Conservation (phyloP, 2,113 vertebrate species). For the Actenoides hombroni region DNA sequence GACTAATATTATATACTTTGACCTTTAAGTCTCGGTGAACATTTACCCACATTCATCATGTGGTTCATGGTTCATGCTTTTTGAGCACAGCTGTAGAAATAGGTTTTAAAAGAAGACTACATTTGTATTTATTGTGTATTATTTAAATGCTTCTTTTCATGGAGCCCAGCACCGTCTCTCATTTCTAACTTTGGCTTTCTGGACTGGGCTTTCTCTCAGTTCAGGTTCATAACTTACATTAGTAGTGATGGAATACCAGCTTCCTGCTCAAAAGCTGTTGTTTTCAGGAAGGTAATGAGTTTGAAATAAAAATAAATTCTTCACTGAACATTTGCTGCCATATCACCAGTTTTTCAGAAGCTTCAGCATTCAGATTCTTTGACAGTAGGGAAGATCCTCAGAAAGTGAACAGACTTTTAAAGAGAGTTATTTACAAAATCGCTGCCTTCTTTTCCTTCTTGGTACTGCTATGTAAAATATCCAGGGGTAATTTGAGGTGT, state of each 20-base stretch:
- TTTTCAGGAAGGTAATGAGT: background rate
- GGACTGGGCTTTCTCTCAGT: background rate
- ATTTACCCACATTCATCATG: background rate
- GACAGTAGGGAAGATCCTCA: background rate
- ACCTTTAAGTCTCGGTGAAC: slow-evolving; percentile 6
- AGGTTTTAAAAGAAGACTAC: background rate
- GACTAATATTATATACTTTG: background rate
- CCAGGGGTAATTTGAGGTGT: background rate
- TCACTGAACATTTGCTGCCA: background rate
- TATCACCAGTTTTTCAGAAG: background rate
- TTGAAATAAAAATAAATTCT: background rate
- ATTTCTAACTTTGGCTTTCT: background rate
- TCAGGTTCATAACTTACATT: background rate
- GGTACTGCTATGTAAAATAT: background rate
- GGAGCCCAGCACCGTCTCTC: background rate
- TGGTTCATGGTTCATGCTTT: background rate
- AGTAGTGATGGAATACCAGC: background rate
- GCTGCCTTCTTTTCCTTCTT: background rate
- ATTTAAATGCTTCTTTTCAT: background rate
- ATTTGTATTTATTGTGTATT: background rate
- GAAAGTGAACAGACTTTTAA: background rate
- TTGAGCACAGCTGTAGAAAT: background rate
- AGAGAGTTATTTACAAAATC: background rate
- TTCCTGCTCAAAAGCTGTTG: background rate
- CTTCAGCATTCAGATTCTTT: background rate